Percentiles rank a stretch among this genome's conserved stretches.
Evolutionary conservation across 2,797 vertebrate species (phyloP).

Genomic region (Delichon dasypus): DNA sequence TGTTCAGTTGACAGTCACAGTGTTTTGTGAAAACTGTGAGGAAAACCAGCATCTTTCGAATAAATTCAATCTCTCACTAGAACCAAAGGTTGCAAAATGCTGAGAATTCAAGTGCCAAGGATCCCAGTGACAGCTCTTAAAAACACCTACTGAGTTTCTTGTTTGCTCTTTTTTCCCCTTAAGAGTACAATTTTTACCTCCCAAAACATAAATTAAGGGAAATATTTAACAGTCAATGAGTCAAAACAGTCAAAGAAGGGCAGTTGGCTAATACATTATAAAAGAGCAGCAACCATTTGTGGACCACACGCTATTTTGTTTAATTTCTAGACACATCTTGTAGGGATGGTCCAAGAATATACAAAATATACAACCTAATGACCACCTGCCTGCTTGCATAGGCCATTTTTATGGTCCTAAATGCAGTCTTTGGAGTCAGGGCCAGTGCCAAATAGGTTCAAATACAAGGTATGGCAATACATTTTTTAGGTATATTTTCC

Average conservation of each 20-base stretch:
- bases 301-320: constrained; percentile 71
- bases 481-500: constrained; percentile 37
- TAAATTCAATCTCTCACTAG: constrained; percentile 70
- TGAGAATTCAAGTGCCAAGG: constrained; percentile 75
- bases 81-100: constrained; percentile 73
- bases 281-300: constrained; percentile 77
- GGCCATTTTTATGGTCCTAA: constrained; percentile 77
- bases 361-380: constrained; percentile 82
- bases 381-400: constrained; percentile 77
- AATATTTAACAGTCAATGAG: constrained; percentile 82
- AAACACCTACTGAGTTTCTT: constrained; percentile 47
- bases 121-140: constrained; percentile 72
- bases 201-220: constrained; percentile 70
- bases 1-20: constrained; percentile 71
- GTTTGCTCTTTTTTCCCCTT: constrained; percentile 57
- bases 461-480: constrained; percentile 68
- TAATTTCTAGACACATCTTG: constrained; percentile 73
- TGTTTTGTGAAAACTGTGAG: constrained; percentile 71
- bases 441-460: constrained; percentile 76
- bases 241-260: constrained; percentile 80
- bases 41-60: constrained; percentile 66
- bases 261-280: constrained; percentile 72
- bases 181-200: constrained; percentile 75
- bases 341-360: constrained; percentile 80
- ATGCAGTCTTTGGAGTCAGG: constrained; percentile 82